Conservation (phyloP, 2,888 invertebrate genomes). For the Meliscaeva auricollis region DNA sequence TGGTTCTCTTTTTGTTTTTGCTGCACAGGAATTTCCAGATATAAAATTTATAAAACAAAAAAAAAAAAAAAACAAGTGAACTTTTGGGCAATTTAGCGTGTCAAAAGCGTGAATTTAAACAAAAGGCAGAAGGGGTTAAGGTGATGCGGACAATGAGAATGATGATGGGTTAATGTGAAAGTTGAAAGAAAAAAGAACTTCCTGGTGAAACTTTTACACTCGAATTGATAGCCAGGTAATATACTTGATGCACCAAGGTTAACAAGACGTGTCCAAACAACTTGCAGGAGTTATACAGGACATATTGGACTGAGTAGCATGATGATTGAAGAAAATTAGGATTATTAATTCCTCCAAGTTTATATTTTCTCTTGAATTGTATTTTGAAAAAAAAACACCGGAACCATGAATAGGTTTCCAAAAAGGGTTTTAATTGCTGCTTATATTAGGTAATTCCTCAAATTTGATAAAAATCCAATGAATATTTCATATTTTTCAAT, state of each 20-base stretch:
- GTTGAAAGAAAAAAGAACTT: not conserved
- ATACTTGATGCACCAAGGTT: slow-evolving; percentile 18
- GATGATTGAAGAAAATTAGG: not conserved
- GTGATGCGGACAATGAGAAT: not conserved
- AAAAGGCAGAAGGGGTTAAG: not conserved
- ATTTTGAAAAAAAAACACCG: no score
- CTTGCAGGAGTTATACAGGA: slow-evolving; percentile 11
- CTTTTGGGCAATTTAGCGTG: slow-evolving; percentile 67
- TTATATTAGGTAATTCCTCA: no score
- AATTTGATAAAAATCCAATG: no score
- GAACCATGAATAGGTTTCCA: no score
- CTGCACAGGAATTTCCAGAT: slow-evolving; percentile 31
- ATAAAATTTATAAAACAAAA: slow-evolving; percentile 23
- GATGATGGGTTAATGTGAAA: no score
- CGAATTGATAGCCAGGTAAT: slow-evolving; percentile 29
- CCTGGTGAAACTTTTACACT: slow-evolving; percentile 41
- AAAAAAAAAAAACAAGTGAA: slow-evolving; percentile 26
- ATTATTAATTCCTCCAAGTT: not conserved
- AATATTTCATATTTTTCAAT: no score
- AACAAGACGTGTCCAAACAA: slow-evolving; percentile 14
- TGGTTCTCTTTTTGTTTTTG: slow-evolving; percentile 34
- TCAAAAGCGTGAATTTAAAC: slow-evolving; percentile 53
- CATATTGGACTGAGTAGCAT: no score
- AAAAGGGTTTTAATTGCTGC: no score
- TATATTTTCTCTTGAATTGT: no score